Conservation (phyloP, 2,797 vertebrate species). For the Liasis olivaceus region DNA sequence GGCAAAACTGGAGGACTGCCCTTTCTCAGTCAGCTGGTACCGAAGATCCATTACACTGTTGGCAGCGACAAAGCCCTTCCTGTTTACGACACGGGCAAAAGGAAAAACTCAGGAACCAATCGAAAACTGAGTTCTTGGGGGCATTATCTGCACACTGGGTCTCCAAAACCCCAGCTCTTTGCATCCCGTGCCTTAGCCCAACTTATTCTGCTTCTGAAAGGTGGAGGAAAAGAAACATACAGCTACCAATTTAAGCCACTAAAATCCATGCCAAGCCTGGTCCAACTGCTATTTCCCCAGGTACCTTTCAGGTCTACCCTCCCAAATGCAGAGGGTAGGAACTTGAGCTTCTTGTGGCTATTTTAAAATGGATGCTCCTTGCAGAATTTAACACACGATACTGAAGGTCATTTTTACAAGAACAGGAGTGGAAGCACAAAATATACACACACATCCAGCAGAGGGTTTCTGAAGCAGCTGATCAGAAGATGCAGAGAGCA, state of each 20-base stretch:
- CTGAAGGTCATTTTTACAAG: background rate
- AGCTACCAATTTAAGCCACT: background rate
- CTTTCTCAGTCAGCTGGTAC: slow-evolving; percentile 81
- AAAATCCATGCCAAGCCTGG: background rate
- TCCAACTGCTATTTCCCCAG: background rate
- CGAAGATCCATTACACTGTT: slow-evolving; percentile 85
- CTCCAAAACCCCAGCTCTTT: background rate
- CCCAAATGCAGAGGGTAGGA: background rate
- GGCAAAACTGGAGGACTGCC: slow-evolving; percentile 84
- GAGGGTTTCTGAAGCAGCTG: background rate
- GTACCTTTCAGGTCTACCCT: background rate
- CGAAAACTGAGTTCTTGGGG: background rate
- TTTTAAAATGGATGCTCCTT: background rate
- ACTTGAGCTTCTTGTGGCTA: too few relatives aligned
- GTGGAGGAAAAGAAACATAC: background rate
- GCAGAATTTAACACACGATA: too few relatives aligned
- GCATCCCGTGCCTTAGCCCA: background rate
- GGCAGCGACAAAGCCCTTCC: slow-evolving; percentile 82
- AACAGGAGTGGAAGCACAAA: background rate
- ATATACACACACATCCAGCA: background rate
- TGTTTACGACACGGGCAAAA: slow-evolving; percentile 45
- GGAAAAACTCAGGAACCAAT: too few relatives aligned
- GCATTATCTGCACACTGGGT: background rate
- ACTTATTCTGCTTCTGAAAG: background rate
- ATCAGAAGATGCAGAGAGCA: accelerated